These are phyloP conservation scores for Euphydryas editha DNA, from an alignment of 2,888 invertebrate genomes.

Conservation along the genomic window DNA sequence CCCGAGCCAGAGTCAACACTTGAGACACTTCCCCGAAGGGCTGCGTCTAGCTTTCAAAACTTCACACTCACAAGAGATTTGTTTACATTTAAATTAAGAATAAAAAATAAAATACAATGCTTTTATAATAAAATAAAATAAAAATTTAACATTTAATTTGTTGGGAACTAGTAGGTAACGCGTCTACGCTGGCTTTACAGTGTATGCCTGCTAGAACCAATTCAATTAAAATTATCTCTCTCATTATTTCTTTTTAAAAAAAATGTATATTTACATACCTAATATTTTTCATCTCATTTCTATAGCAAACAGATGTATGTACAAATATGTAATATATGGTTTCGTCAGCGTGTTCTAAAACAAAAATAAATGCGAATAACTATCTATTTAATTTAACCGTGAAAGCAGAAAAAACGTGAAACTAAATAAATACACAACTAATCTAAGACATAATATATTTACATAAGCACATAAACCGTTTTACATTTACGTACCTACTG, in stretches of 20 bases:
- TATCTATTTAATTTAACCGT: background rate
- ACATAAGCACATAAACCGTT: background rate
- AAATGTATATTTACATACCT: too few relatives aligned
- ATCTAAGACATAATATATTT: background rate
- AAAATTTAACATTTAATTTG: constrained; percentile 9
- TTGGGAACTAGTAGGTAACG: background rate
- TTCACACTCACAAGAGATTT: constrained; percentile 58
- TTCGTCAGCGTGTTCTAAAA: too few relatives aligned
- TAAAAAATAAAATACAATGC: constrained; percentile 16
- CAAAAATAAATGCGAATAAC: background rate
- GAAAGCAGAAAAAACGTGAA: background rate
- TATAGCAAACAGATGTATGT: too few relatives aligned
- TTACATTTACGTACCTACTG: too few relatives aligned
- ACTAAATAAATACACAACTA: background rate
- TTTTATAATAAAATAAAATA: constrained; percentile 18
- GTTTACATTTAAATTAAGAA: constrained; percentile 40
- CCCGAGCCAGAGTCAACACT: constrained; percentile 73
- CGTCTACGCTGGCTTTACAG: background rate
- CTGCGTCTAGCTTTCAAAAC: constrained; percentile 72
- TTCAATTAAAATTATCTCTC: background rate
- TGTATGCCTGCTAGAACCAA: background rate
- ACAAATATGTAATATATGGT: too few relatives aligned
- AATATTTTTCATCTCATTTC: too few relatives aligned
- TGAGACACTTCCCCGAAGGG: constrained; percentile 69
- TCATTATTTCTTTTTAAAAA: too few relatives aligned